Conservation (phyloP, 2,113 vertebrate genomes). For the Perognathus longimembris region DNA sequence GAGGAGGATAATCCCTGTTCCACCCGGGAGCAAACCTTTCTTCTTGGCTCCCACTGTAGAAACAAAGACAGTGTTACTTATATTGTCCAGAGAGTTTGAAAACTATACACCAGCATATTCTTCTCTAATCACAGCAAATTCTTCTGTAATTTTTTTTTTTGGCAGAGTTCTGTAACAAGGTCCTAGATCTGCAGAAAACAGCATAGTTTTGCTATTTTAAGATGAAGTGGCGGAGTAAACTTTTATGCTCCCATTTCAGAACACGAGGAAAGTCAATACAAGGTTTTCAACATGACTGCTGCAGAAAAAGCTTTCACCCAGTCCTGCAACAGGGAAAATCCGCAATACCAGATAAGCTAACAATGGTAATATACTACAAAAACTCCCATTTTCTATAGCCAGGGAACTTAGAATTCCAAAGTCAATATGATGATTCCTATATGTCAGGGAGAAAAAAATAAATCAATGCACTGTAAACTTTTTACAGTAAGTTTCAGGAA, state of each 20-base stretch:
- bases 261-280: conserved; percentile 84
- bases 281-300: conserved; percentile 84
- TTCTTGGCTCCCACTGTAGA: conserved; percentile 92
- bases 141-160: conserved; percentile 88
- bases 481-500: conserved; percentile 71
- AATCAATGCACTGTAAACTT: conserved; percentile 66
- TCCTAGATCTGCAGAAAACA: conserved; percentile 90
- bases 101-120: conserved; percentile 88
- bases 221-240: conserved; percentile 89
- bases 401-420: conserved; percentile 80
- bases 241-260: conserved; percentile 89
- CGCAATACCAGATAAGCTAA: conserved; percentile 91
- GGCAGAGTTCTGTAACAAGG: conserved; percentile 89
- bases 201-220: conserved; percentile 89
- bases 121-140: conserved; percentile 86
- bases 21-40: conserved; percentile 92
- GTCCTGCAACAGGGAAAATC: conserved; percentile 90
- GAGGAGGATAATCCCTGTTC: conserved; percentile 90
- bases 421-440: conserved; percentile 74
- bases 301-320: conserved; percentile 87
- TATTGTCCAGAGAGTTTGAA: conserved; percentile 90
- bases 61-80: conserved; percentile 92
- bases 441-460: conserved; percentile 40
- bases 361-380: conserved; percentile 85
- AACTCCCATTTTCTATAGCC: conserved; percentile 84